Evolutionary conservation across 2,797 vertebrate genomes (phyloP).

Genomic region (Columba guinea): DNA sequence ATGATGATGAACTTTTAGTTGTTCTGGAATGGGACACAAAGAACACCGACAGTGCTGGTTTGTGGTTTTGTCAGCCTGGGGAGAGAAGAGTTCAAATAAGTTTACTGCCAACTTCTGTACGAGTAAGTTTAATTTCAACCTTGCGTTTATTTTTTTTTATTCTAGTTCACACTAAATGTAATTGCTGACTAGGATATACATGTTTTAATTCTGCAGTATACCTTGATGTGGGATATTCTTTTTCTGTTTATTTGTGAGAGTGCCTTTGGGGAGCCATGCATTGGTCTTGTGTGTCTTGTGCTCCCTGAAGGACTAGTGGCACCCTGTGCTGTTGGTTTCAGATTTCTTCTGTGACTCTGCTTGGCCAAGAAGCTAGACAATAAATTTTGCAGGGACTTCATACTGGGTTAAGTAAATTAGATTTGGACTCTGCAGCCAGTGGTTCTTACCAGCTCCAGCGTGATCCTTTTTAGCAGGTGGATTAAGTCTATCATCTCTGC

Average conservation of each 20-base stretch:
- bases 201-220: background rate
- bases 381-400: background rate
- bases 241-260: background rate
- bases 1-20: background rate
- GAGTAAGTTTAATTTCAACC: background rate
- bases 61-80: background rate
- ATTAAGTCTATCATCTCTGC: constrained; percentile 64
- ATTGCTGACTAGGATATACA: background rate
- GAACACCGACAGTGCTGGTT: background rate
- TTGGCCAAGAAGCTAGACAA: background rate
- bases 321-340: background rate
- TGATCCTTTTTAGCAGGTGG: constrained; percentile 72
- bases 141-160: background rate
- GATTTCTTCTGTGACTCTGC: background rate
- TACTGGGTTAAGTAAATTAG: constrained; percentile 9
- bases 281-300: background rate
- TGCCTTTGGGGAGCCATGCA: background rate
- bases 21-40: background rate
- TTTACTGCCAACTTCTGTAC: background rate
- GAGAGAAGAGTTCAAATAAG: background rate
- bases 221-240: background rate
- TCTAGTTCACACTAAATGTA: background rate
- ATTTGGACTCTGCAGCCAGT: constrained; percentile 34
- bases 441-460: constrained; percentile 69
- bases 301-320: background rate